Evolutionary conservation across 2,113 vertebrate species (phyloP).

Genomic region (Vimba vimba): DNA sequence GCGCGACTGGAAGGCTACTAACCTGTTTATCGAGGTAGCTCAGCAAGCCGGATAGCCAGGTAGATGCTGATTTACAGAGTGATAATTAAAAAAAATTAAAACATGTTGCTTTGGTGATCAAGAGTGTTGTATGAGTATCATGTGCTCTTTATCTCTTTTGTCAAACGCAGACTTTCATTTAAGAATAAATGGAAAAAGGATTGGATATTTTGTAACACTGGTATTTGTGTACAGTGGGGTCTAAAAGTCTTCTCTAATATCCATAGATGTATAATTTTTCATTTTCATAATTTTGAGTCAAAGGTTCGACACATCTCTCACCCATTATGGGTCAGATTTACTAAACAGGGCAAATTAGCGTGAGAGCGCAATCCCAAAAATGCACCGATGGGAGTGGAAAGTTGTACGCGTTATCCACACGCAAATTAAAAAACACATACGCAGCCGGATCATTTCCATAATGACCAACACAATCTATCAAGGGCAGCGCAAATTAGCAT

Average conservation of each 20-base stretch:
- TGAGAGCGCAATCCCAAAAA: no score
- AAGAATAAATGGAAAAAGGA: background rate
- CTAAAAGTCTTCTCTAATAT: background rate
- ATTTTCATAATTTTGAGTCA: no score
- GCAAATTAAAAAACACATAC: no score
- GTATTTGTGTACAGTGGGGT: background rate
- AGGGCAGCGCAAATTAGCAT: no score
- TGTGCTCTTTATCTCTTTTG: constrained; percentile 48
- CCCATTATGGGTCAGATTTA: no score
- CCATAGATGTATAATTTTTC: no score
- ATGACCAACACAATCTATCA: no score
- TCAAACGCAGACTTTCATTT: background rate
- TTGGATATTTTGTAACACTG: background rate
- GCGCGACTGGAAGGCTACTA: background rate
- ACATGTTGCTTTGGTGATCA: constrained; percentile 41
- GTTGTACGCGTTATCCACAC: no score
- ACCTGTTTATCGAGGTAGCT: constrained; percentile 54
- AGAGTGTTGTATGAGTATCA: background rate
- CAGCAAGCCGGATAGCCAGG: constrained; percentile 45
- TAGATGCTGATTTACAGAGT: constrained; percentile 42
- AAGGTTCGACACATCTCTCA: no score
- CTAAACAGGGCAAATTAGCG: no score
- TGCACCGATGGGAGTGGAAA: no score
- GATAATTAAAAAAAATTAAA: background rate
- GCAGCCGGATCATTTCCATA: no score